Percentiles rank a stretch among this genome's conserved stretches.
These are phyloP conservation scores for Mesitornis unicolor DNA, from an alignment of 2,113 vertebrate genomes.

Conservation along the genomic window DNA sequence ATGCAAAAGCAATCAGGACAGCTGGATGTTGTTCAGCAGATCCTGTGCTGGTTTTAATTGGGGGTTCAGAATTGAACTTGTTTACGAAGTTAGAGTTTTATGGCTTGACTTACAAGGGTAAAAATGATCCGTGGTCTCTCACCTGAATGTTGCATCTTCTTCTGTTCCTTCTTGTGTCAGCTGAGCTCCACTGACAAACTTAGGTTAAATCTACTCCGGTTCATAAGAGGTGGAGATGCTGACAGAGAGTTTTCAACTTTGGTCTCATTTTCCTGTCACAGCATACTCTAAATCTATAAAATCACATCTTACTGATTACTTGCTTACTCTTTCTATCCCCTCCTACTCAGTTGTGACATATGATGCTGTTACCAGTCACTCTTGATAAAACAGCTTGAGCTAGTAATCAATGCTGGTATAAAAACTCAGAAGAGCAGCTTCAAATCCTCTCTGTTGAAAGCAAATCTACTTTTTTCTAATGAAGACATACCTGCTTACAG, in stretches of 20 bases:
- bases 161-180: background rate
- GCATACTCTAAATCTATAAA: background rate
- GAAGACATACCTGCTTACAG: background rate
- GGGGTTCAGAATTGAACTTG: background rate
- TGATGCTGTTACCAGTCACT: background rate
- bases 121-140: background rate
- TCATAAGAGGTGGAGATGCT: background rate
- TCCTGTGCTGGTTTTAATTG: background rate
- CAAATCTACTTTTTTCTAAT: background rate
- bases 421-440: background rate
- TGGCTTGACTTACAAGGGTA: background rate
- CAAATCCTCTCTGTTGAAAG: background rate
- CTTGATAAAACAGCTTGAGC: background rate
- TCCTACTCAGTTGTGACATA: background rate
- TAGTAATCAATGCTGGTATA: background rate
- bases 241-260: background rate
- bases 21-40: background rate
- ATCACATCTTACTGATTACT: background rate
- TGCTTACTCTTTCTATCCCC: background rate
- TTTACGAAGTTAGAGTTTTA: background rate
- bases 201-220: background rate
- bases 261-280: background rate
- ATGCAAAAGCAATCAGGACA: slow-evolving; percentile 22
- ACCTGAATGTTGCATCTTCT: background rate
- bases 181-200: background rate